Evolutionary conservation across 2,797 vertebrate genomes (phyloP).

Genomic region (Cynodonichthys magdalenae): DNA sequence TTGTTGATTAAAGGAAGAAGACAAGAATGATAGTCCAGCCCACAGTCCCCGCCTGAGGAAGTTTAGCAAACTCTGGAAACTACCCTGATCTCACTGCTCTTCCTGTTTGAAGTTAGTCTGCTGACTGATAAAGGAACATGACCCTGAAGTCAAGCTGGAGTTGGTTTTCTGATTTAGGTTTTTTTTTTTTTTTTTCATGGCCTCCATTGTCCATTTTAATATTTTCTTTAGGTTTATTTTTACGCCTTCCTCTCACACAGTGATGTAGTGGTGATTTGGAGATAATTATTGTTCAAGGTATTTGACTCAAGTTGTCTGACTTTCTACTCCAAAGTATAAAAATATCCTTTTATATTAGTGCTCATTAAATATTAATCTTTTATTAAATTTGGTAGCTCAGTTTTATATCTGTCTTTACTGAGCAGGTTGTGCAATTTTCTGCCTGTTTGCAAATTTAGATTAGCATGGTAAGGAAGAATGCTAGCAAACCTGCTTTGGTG

Average conservation of each 20-base stretch:
- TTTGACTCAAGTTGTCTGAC: too few relatives aligned
- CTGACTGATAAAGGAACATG: constrained; percentile 57
- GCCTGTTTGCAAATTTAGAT: constrained; percentile 12
- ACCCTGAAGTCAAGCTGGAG: constrained; percentile 37
- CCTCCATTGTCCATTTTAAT: constrained; percentile 6
- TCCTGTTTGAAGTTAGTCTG: constrained; percentile 65
- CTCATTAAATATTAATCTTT: neutral
- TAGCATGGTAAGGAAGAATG: constrained; percentile 50
- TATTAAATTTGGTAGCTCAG: neutral
- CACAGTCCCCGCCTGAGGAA: constrained; percentile 59
- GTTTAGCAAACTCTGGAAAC: constrained; percentile 51
- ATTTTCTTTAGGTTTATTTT: neutral
- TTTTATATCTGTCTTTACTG: neutral
- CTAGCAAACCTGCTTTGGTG: constrained; percentile 60
- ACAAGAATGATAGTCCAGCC: constrained; percentile 27
- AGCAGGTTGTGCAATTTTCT: neutral
- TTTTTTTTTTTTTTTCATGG: constrained; percentile 22
- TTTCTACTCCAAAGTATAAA: too few relatives aligned
- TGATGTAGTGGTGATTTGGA: neutral
- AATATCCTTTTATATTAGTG: neutral
- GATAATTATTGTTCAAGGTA: too few relatives aligned
- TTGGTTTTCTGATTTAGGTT: constrained; percentile 42
- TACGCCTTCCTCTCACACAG: constrained; percentile 1
- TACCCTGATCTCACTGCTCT: constrained; percentile 46
- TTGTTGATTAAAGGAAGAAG: constrained; percentile 68